Evolutionary conservation across 2,113 vertebrate genomes (phyloP).

Genomic region (Dolichotis patagonum): DNA sequence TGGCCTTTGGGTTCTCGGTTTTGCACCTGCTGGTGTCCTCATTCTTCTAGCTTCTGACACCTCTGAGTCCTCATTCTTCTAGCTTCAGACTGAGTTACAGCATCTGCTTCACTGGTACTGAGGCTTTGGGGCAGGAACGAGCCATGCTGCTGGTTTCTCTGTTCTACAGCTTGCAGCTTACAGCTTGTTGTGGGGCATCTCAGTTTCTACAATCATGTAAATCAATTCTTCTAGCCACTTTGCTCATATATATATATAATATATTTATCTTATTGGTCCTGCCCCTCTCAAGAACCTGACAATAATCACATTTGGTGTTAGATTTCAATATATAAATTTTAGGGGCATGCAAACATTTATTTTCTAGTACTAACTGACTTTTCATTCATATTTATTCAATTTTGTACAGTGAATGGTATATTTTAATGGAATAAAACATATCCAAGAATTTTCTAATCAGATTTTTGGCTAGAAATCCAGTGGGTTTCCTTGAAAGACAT

Average conservation of each 20-base stretch:
- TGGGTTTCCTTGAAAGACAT: background rate
- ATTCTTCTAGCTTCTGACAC: background rate
- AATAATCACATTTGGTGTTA: too few species aligned
- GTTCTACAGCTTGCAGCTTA: too few species aligned
- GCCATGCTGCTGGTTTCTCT: background rate
- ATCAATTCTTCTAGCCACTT: background rate
- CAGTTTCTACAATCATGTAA: background rate
- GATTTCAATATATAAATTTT: too few species aligned
- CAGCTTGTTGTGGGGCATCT: background rate
- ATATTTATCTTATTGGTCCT: background rate
- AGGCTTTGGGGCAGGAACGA: background rate
- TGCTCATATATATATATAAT: background rate
- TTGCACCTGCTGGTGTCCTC: background rate
- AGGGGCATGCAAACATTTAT: background rate
- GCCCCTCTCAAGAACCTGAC: too few species aligned
- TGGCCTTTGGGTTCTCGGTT: background rate
- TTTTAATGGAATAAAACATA: background rate
- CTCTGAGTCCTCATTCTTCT: background rate
- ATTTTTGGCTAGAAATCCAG: background rate
- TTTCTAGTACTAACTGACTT: background rate
- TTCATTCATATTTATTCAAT: conserved; percentile 38
- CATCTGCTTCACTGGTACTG: background rate
- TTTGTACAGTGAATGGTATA: conserved; percentile 10
- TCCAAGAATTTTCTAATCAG: background rate
- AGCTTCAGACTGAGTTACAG: background rate